A percentile compares a stretch with the other conserved stretches of the same genome.
phyloP scores from a whole-genome alignment of 2,113 vertebrate species.

The Hyperopisus bebe region DNA sequence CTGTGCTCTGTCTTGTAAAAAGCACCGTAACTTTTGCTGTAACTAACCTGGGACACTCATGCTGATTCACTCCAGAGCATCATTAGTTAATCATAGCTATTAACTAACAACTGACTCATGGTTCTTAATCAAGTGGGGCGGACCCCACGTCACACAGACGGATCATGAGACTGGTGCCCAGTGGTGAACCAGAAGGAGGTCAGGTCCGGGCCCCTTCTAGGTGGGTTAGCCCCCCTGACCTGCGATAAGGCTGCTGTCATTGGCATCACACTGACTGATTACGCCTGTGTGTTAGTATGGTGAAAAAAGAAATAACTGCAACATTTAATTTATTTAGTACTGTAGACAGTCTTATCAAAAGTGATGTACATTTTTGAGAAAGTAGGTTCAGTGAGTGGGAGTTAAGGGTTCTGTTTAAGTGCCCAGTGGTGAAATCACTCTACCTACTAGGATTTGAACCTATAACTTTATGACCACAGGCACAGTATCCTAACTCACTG shows the following conservation, averaged over 20 bases:
- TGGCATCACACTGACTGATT: not conserved
- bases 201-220: not conserved
- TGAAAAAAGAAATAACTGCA: not conserved
- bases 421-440: not conserved
- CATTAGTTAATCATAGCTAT: not conserved
- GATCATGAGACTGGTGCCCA: not conserved
- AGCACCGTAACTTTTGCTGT: not conserved
- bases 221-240: not conserved
- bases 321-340: not conserved
- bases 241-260: not conserved
- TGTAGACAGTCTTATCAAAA: not conserved
- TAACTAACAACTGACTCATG: not conserved
- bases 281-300: not conserved
- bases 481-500: not conserved
- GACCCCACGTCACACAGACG: not conserved
- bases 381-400: not conserved
- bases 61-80: not conserved
- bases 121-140: not conserved
- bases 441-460: not conserved
- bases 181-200: not conserved
- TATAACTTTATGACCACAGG: not conserved
- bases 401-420: not conserved
- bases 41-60: not conserved
- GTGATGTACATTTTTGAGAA: not conserved
- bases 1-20: not conserved